Evolutionary conservation across 1,140 invertebrate species (phyloP), one percentile per base, ranked within the genome.

Genomic region (Drosophila chauvacae): DNA sequence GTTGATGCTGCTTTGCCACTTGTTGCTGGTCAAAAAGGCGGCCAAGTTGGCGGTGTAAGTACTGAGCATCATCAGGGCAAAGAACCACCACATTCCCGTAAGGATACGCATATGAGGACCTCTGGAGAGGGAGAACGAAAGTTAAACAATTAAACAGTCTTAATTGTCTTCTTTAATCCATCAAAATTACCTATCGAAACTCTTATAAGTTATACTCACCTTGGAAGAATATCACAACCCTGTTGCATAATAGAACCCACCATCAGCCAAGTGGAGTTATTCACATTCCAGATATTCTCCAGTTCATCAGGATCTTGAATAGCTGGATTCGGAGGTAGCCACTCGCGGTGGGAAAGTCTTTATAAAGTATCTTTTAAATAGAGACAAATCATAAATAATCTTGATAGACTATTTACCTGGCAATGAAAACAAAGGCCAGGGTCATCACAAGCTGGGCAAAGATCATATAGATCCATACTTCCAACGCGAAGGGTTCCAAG

Each of bases 11-110:
- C 95, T 95, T 26, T 97, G 95, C 94, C 97, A 96, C 59, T 96
- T 94, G 42, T 97, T 96, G 28, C 96, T 96, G 0, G 98, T 99
- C 61, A 99, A 93, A 76, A 98, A 99, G 26, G 98, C 98, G 7
- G 98, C 98, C 77, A 99, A 94, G 93, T 99, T 98, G 14, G 98
- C 98, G 0, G 98, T 99, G 91, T 99, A 99, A 1, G 97, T 98
- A 5, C 97, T 97, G 26, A 98, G 97, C 93, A 99, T 97, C 79
- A 99, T 99, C 23, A 99, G 93, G 0, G 97, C 96, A 91, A 99
- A 99, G 90, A 99, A 98, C 97, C 97, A 99, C 98, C 98, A 99
- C 94, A 97, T 97, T 1, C 96, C 96, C 1, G 96, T 95, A 0
- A 97, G 94, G 93, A 97, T 95, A 11, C 97, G 93, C 20, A 97